A percentile compares a stretch with the other conserved stretches of the same genome.
These are phyloP conservation scores for Torymus tubicola DNA, from an alignment of 2,888 invertebrate genomes.

Conservation along the genomic window DNA sequence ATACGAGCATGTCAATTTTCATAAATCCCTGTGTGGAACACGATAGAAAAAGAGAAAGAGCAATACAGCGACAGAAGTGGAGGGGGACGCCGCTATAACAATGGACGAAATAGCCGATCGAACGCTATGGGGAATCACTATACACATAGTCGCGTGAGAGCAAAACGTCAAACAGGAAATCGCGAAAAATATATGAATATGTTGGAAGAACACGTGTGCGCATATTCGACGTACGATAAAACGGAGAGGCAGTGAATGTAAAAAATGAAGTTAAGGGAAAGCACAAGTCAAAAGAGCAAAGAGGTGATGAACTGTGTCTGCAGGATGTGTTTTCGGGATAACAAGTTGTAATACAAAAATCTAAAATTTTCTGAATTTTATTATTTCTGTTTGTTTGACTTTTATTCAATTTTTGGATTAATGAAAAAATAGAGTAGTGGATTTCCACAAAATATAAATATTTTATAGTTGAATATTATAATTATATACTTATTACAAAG, in stretches of 20 bases:
- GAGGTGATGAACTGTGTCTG: no score
- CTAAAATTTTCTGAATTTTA: no score
- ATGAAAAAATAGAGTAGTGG: no score
- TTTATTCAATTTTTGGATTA: no score
- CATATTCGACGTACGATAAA: background rate
- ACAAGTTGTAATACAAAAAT: no score
- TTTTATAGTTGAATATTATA: no score
- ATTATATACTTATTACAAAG: no score
- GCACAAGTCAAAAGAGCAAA: no score
- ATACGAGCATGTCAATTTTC: conserved; percentile 1
- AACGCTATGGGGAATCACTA: background rate
- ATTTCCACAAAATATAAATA: no score
- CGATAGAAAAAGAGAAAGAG: background rate
- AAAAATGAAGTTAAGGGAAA: background rate
- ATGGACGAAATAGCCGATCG: conserved; percentile 1
- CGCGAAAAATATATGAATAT: conserved; percentile 12
- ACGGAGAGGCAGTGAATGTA: background rate
- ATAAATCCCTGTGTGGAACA: conserved; percentile 20
- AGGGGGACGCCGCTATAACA: background rate
- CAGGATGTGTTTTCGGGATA: no score
- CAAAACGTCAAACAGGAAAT: conserved; percentile 21
- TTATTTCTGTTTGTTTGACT: no score
- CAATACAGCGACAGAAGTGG: no score
- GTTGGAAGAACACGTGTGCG: background rate
- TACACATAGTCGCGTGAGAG: background rate